A percentile compares a stretch with the other conserved stretches of the same genome.
phyloP scores from a whole-genome alignment of 23 tunicate species.

The Pegea sp. region DNA sequence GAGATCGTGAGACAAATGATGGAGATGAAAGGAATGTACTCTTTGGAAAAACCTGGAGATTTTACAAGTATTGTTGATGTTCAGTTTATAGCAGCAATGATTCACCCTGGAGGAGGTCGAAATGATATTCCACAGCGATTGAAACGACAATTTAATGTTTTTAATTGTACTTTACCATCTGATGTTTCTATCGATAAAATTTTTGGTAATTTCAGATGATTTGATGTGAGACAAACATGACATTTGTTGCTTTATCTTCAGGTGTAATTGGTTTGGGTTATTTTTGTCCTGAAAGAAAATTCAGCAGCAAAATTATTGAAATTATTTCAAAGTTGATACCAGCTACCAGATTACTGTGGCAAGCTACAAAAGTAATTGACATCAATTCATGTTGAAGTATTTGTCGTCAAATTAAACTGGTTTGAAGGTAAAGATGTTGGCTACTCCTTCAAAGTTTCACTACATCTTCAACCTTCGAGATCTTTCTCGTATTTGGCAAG shows the following conservation, averaged over 20 bases:
- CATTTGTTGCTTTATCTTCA: conserved; percentile 1
- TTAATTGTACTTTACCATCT: conserved; percentile 98
- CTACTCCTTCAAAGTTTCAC: conserved; percentile 98
- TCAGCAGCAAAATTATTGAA: conserved; percentile 22
- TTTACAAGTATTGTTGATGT: conserved; percentile 96
- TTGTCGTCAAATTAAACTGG: too few relatives aligned
- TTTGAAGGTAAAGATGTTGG: conserved; percentile 93
- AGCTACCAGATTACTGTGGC: conserved; percentile 84
- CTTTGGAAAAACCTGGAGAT: conserved; percentile 97
- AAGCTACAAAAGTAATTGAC: conserved; percentile 64
- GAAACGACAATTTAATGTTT: conserved; percentile 86
- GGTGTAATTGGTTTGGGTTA: conserved; percentile 85
- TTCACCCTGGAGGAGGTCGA: conserved; percentile 98
- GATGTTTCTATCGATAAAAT: conserved; percentile 97
- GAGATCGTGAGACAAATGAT: conserved; percentile 99
- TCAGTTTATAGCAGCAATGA: conserved; percentile 98
- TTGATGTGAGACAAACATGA: neutral
- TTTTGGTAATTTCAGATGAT: conserved; percentile 25
- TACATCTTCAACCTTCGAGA: conserved; percentile 98
- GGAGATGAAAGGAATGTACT: conserved; percentile 98
- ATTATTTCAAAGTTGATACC: conserved; percentile 54
- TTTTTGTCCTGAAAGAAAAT: conserved; percentile 76
- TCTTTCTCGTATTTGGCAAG: conserved; percentile 97
- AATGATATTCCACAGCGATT: conserved; percentile 97
- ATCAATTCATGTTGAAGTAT: too few relatives aligned